Evolutionary conservation across 2,113 vertebrate species (phyloP).

Genomic region (Cyprinodon brontotheroides): DNA sequence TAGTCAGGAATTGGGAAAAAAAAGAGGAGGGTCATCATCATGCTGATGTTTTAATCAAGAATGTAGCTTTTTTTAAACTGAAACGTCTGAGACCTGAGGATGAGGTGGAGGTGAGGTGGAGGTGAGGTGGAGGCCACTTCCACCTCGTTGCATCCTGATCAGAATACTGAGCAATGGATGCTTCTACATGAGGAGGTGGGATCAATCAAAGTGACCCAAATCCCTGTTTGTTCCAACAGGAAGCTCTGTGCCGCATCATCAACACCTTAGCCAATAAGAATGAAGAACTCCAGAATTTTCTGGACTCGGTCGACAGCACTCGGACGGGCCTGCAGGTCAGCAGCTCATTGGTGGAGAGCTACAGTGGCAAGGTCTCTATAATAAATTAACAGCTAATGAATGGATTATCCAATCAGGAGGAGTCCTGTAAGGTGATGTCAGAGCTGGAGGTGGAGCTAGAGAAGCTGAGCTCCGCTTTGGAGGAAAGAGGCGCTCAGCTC

Average conservation of each 20-base stretch:
- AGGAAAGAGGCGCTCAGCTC: constrained; percentile 88
- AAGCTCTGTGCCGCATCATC: constrained; percentile 91
- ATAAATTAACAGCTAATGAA: neutral
- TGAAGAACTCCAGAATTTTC: constrained; percentile 91
- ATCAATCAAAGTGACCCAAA: neutral
- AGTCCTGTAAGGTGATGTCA: constrained; percentile 84
- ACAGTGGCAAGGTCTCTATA: neutral
- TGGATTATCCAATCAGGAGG: constrained; percentile 75
- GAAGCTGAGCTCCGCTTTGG: constrained; percentile 83
- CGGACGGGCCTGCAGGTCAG: constrained; percentile 88
- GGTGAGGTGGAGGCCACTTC: too few relatives aligned
- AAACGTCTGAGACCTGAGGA: too few relatives aligned
- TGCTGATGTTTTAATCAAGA: too few relatives aligned
- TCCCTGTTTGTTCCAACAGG: constrained; percentile 71
- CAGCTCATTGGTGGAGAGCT: constrained; percentile 11
- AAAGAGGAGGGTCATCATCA: too few relatives aligned
- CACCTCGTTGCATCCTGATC: too few relatives aligned
- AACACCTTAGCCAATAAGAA: constrained; percentile 91
- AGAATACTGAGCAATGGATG: too few relatives aligned
- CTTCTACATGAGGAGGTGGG: neutral
- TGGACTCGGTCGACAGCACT: constrained; percentile 85
- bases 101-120: too few relatives aligned
- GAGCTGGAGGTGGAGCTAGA: constrained; percentile 94
- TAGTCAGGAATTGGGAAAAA: too few relatives aligned
- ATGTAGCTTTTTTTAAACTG: too few relatives aligned